These are phyloP conservation scores for Tetanocera ferruginea DNA, from an alignment of 2,888 invertebrate genomes.

Conservation along the genomic window DNA sequence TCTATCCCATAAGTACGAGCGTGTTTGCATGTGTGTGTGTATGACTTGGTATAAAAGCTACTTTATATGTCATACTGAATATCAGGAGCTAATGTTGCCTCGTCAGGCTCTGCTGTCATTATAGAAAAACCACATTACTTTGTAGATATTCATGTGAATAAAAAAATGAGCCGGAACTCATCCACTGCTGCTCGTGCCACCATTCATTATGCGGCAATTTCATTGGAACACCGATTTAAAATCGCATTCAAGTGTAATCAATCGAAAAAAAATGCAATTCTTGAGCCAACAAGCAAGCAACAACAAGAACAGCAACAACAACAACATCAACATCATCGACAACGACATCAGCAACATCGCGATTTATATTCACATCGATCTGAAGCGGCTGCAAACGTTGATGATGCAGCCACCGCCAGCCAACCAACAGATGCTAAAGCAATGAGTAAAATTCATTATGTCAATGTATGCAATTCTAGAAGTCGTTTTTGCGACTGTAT, in stretches of 20 bases:
- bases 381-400: not conserved
- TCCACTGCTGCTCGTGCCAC: not conserved
- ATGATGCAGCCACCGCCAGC: not conserved
- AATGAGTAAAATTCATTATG: constrained; percentile 24
- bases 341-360: not conserved
- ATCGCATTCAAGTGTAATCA: constrained; percentile 50
- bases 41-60: too few species aligned
- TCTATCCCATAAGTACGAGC: too few species aligned
- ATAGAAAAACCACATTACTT: too few species aligned
- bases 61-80: too few species aligned
- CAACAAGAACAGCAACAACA: not conserved
- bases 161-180: too few species aligned
- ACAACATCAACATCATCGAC: not conserved
- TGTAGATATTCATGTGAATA: too few species aligned
- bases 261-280: constrained; percentile 32
- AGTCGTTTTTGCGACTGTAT: too few species aligned
- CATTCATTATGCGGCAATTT: constrained; percentile 28
- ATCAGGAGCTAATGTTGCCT: too few species aligned
- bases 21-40: too few species aligned
- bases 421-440: constrained; percentile 6
- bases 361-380: not conserved
- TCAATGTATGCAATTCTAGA: not conserved
- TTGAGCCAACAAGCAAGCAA: not conserved
- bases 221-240: constrained; percentile 45
- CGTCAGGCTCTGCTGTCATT: too few species aligned